Evolutionary conservation across 2,113 vertebrate genomes (phyloP).

Genomic region (Chamaea fasciata): DNA sequence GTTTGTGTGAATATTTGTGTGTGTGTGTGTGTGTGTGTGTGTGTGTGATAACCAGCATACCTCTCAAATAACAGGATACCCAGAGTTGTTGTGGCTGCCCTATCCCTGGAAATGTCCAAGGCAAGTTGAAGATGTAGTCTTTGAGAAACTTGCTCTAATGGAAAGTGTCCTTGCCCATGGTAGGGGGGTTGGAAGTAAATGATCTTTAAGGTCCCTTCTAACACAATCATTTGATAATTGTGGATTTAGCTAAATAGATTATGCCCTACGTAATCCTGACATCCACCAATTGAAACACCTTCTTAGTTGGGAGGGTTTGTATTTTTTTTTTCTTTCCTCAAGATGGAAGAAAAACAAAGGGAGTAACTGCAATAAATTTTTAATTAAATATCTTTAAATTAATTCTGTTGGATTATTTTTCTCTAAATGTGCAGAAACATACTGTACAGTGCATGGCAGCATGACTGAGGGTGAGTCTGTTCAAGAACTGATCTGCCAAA

Average conservation of each 20-base stretch:
- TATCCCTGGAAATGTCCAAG: not conserved
- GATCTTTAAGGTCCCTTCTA: not conserved
- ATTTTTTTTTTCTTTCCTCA: not conserved
- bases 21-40: too few relatives aligned
- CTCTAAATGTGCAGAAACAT: not conserved
- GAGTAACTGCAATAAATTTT: not conserved
- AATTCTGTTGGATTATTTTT: not conserved
- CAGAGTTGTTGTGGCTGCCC: not conserved
- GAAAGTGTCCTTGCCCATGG: fast-evolving
- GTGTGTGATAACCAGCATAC: not conserved
- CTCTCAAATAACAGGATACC: not conserved
- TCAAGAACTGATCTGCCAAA: not conserved
- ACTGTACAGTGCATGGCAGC: not conserved
- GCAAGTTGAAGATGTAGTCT: not conserved
- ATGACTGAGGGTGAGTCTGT: not conserved
- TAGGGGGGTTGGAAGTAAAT: not conserved
- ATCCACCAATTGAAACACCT: not conserved
- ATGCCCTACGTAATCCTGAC: not conserved
- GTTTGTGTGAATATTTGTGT: not conserved
- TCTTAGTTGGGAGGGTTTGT: not conserved
- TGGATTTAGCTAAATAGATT: not conserved
- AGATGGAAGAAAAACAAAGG: not conserved
- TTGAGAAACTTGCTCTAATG: not conserved
- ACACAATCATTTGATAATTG: not conserved
- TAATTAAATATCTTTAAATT: not conserved